Evolutionary conservation across 2,888 invertebrate species (phyloP).

Genomic region (Atherix ibis): DNA sequence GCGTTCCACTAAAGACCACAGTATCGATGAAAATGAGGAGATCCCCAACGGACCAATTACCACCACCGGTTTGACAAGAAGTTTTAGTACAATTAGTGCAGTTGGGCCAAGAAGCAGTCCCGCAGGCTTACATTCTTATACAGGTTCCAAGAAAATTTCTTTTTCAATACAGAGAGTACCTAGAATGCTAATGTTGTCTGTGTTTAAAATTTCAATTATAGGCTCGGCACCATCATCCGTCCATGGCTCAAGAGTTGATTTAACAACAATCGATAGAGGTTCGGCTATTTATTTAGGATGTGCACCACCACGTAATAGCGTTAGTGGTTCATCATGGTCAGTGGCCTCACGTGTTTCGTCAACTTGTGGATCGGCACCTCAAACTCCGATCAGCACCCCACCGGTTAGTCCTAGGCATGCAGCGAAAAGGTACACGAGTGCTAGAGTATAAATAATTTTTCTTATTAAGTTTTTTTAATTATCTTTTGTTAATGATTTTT

Average conservation of each 20-base stretch:
- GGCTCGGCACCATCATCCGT: constrained; percentile 59
- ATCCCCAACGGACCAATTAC: constrained; percentile 8
- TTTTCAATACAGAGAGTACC: too few relatives aligned
- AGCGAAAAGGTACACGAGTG: constrained; percentile 36
- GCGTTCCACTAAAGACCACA: constrained; percentile 25
- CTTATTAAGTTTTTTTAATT: too few relatives aligned
- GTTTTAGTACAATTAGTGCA: constrained; percentile 22
- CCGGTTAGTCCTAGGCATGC: constrained; percentile 59
- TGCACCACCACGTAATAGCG: constrained; percentile 23
- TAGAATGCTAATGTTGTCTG: too few relatives aligned
- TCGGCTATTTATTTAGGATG: constrained; percentile 45
- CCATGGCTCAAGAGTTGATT: constrained; percentile 52
- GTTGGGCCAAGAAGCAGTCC: constrained; percentile 61
- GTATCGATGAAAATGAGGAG: not conserved
- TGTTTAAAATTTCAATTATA: too few relatives aligned
- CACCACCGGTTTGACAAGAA: constrained; percentile 16
- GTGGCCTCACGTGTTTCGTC: constrained; percentile 37
- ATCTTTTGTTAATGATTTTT: too few relatives aligned
- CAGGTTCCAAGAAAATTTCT: constrained; percentile 34
- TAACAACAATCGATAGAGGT: constrained; percentile 43
- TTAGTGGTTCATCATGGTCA: constrained; percentile 19
- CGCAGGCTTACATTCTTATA: constrained; percentile 61
- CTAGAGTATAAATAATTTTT: too few relatives aligned
- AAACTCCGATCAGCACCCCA: constrained; percentile 57
- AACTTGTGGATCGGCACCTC: constrained; percentile 54